Conservation (phyloP, 2,113 vertebrate genomes). For the chimpanzee (Pan troglodytes) region NHGRI_mPanTro3-v2.1_pri NC_086015.1:158539501-158540000, state of each 20-base stretch:
- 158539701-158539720: neutral
- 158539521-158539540: neutral
- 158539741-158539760: neutral
- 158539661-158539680: neutral
- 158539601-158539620: neutral
- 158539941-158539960: too few species aligned
- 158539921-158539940: neutral
- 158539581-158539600: neutral
- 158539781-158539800: neutral
- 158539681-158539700: neutral
- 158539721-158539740: neutral
- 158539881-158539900: neutral
- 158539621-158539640: neutral
- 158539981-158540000: neutral
- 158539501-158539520: neutral
- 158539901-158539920: neutral
- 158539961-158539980: neutral
- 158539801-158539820: neutral
- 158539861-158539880: neutral
- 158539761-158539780: neutral
- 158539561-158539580: neutral
- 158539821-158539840: neutral
- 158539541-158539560: neutral
- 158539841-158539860: neutral
- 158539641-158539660: neutral